Percentiles rank a stretch among this genome's conserved stretches.
These are phyloP conservation scores for Zalophus californianus DNA, from an alignment of 2,797 vertebrate genomes.

Conservation along the genomic window DNA sequence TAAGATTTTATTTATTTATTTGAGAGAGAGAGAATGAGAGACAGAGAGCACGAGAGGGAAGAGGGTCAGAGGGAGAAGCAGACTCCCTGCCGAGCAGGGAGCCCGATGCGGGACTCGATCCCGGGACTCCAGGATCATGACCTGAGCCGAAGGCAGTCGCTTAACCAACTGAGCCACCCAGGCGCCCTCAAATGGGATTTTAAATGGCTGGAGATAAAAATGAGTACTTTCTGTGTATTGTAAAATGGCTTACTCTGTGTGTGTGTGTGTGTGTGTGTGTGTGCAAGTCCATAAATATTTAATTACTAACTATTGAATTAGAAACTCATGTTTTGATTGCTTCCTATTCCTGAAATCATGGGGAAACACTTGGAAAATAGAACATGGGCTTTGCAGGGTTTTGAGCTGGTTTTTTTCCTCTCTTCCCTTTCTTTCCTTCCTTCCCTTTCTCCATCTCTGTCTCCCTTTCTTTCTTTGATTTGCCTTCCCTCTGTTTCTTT, in stretches of 20 bases:
- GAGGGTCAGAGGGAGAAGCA: too few species aligned
- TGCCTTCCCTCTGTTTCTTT: neutral
- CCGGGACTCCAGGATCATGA: too few species aligned
- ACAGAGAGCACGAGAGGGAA: too few species aligned
- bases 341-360: neutral
- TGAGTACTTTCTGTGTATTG: neutral
- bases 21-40: too few species aligned
- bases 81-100: too few species aligned
- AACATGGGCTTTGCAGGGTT: neutral
- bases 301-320: neutral
- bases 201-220: conserved; percentile 3
- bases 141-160: too few species aligned
- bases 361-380: neutral
- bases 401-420: neutral
- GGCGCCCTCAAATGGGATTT: conserved; percentile 6
- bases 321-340: neutral
- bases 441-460: too few species aligned
- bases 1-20: too few species aligned
- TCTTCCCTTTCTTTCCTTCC: too few species aligned
- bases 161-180: too few species aligned
- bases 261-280: neutral
- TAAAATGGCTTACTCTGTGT: neutral
- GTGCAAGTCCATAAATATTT: neutral
- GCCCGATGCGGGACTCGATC: too few species aligned
- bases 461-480: neutral